Percentiles rank a stretch among this genome's conserved stretches.
Conservation (phyloP, 2,797 vertebrate species). For the Lutjanus argentimaculatus region DNA sequence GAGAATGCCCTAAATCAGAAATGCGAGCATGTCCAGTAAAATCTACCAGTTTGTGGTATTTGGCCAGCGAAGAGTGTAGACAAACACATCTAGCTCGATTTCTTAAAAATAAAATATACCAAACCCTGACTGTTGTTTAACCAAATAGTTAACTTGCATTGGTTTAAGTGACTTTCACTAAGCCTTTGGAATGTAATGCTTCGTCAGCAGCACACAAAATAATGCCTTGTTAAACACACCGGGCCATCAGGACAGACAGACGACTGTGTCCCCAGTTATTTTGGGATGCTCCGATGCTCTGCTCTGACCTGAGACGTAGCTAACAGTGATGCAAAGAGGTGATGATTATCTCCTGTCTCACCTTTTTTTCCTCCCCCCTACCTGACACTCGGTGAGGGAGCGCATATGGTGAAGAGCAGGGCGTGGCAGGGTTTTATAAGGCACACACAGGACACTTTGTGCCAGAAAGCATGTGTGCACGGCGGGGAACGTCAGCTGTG, state of each 20-base stretch:
- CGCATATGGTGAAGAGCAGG: constrained; percentile 76
- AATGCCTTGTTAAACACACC: constrained; percentile 50
- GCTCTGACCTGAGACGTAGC: constrained; percentile 79
- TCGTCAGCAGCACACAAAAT: constrained; percentile 51
- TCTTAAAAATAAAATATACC: constrained; percentile 53
- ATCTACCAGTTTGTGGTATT: constrained; percentile 46
- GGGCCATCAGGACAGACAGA: constrained; percentile 60
- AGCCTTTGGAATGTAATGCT: constrained; percentile 79
- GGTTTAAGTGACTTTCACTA: constrained; percentile 62
- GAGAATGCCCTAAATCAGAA: constrained; percentile 73
- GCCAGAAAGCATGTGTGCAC: constrained; percentile 83
- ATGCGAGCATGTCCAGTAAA: constrained; percentile 54
- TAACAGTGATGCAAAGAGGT: constrained; percentile 76
- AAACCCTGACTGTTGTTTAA: constrained; percentile 66
- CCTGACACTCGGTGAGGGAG: constrained; percentile 66
- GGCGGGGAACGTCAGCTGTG: constrained; percentile 60
- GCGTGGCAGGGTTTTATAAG: constrained; percentile 74
- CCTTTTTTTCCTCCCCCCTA: constrained; percentile 47
- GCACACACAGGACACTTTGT: constrained; percentile 80
- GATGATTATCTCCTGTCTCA: constrained; percentile 75
- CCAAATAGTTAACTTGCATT: constrained; percentile 50
- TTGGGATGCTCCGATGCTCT: constrained; percentile 68
- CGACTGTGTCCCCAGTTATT: constrained; percentile 71
- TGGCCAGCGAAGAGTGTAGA: constrained; percentile 48
- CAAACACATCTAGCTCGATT: constrained; percentile 49